These are phyloP conservation scores for Ericerus pela DNA, from an alignment of 1,140 invertebrate genomes.

Conservation along the genomic window DNA sequence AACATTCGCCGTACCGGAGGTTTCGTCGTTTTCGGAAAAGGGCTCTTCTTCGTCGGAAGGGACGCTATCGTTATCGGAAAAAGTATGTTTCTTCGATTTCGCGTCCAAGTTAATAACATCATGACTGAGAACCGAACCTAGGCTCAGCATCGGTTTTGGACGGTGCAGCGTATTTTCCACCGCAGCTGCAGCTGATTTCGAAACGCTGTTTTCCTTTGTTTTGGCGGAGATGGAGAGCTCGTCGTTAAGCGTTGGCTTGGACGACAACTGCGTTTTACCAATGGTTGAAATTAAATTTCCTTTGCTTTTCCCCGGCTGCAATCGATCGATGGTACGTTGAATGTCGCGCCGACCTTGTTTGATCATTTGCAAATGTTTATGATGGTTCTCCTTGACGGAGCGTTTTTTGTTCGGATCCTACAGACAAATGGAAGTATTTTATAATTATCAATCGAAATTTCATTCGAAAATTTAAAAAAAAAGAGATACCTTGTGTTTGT, in stretches of 20 bases:
- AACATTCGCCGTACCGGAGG: not conserved
- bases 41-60: slow-evolving; percentile 15
- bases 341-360: slow-evolving; percentile 47
- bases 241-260: slow-evolving; percentile 10
- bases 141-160: slow-evolving; percentile 49
- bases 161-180: slow-evolving; percentile 31
- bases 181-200: slow-evolving; percentile 12
- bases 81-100: slow-evolving; percentile 18
- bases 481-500: too few relatives aligned
- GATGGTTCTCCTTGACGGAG: slow-evolving; percentile 16
- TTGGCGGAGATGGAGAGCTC: not conserved
- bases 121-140: slow-evolving; percentile 59
- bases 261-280: slow-evolving; percentile 2
- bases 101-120: slow-evolving; percentile 28
- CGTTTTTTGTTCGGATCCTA: slow-evolving; percentile 22
- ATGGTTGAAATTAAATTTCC: slow-evolving; percentile 49
- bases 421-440: slow-evolving; percentile 15
- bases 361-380: slow-evolving; percentile 21
- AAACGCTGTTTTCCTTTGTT: not conserved
- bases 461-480: too few relatives aligned
- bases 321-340: slow-evolving; percentile 60
- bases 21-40: slow-evolving; percentile 14
- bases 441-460: too few relatives aligned
- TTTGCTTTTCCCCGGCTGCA: slow-evolving; percentile 71
- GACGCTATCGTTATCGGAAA: slow-evolving; percentile 21